Evolutionary conservation across 1,140 invertebrate genomes (phyloP), one percentile per base, ranked within the genome.

Genomic region (Pygmarrhopalites habei): DNA sequence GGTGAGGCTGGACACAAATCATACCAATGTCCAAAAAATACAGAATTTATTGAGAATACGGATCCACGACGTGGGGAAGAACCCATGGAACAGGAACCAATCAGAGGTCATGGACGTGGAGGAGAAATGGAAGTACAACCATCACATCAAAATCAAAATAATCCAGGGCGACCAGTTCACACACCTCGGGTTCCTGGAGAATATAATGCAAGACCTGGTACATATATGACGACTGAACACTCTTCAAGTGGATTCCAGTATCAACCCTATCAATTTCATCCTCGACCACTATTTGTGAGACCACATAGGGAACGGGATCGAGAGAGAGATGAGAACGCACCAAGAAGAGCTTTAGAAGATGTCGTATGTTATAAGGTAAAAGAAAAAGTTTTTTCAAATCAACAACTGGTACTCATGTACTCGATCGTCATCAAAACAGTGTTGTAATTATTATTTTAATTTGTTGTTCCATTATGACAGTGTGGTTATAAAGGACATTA

Each of bases 401-500:
- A 19, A 41, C 26, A 58, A 2, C 58, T 52, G 28, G 28, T 53
- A 4, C 7, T 29, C 53, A 10, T 14, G 4, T 26, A 23, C 21
- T 58, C 39, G 7, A 4, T 26, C 17, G 14, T 19, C 4, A 4
- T 39, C 39, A 21, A 15, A 41, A 39, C 25, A 39, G 14, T 58
- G 5, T 58, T 39, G 14, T 39, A 39, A 2, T 23, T 23, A 58
- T 58, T 14, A 39, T 5, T 23, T 23, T 4, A n/a, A 14, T 10
- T 60, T 21, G 17, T 19, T 59, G 14, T 65, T 51, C 65, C 58
- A 62, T 62, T 65, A 68, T 66, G 70, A 57, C 77, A 85, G 80
- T 99, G 97, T 79, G 95, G 95, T 7, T 90, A 92, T 46, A 98
- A 97, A 77, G 97, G 97, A 17, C 97, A 99, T 78, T 99, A 99